A percentile compares a stretch with the other conserved stretches of the same genome.
Conservation (phyloP, 2,888 invertebrate genomes). For the Hemicrepidius hirtus region DNA sequence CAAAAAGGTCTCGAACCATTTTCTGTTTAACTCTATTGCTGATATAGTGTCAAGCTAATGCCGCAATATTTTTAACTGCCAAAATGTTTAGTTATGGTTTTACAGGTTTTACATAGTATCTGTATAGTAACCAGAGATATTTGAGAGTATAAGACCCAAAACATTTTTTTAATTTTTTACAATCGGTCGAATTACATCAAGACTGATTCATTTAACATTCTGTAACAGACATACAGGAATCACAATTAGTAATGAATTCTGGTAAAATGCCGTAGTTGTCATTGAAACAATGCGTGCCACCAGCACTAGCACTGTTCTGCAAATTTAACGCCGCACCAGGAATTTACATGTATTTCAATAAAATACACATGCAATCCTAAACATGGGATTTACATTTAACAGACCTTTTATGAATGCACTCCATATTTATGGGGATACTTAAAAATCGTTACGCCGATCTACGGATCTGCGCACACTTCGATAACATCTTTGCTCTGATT, state of each 20-base stretch:
- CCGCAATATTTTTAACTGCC: too few species aligned
- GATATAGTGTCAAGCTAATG: too few species aligned
- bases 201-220: slow-evolving; percentile 45
- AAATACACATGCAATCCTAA: slow-evolving; percentile 50
- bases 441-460: slow-evolving; percentile 56
- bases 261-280: slow-evolving; percentile 52
- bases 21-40: too few species aligned
- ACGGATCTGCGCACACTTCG: slow-evolving; percentile 51
- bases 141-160: too few species aligned
- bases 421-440: slow-evolving; percentile 56
- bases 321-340: slow-evolving; percentile 50
- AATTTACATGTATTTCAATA: slow-evolving; percentile 55
- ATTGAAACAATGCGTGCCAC: slow-evolving; percentile 51
- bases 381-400: slow-evolving; percentile 52
- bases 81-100: too few species aligned
- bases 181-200: slow-evolving; percentile 19
- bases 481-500: slow-evolving; percentile 54
- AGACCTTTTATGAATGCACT: slow-evolving; percentile 50
- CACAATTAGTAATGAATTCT: slow-evolving; percentile 57
- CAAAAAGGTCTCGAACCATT: too few species aligned
- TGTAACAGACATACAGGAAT: slow-evolving; percentile 50
- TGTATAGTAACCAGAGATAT: too few species aligned
- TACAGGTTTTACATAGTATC: too few species aligned
- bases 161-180: slow-evolving; percentile 6
- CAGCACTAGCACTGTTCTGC: slow-evolving; percentile 48